A percentile compares a stretch with the other conserved stretches of the same genome.
These are phyloP conservation scores for Aphrophora alni DNA, from an alignment of 2,888 invertebrate species.

Conservation along the genomic window DNA sequence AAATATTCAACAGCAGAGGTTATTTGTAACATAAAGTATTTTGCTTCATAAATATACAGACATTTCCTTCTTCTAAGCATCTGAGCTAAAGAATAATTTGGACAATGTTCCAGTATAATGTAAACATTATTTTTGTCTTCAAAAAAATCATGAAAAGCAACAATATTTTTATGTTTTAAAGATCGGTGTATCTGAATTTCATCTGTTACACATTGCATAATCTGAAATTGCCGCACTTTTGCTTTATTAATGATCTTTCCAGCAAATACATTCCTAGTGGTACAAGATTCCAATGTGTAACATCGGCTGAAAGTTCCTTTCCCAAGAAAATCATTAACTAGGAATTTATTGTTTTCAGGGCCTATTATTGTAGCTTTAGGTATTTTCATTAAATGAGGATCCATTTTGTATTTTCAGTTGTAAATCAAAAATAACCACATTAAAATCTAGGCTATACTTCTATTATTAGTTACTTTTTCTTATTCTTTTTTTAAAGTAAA, in stretches of 20 bases:
- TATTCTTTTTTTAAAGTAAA: neutral
- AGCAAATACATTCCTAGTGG: constrained; percentile 8
- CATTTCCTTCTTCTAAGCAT: constrained; percentile 28
- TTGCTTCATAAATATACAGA: constrained; percentile 28
- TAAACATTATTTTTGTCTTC: constrained; percentile 29
- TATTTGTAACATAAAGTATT: constrained; percentile 38
- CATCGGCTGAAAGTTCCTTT: constrained; percentile 36
- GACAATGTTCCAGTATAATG: constrained; percentile 31
- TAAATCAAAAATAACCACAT: neutral
- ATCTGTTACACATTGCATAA: constrained; percentile 22
- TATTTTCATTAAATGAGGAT: neutral
- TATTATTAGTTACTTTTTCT: neutral
- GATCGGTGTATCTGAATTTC: constrained; percentile 33
- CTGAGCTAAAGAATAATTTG: constrained; percentile 31
- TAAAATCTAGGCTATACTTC: no score
- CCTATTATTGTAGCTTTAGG: neutral
- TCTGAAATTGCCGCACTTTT: constrained; percentile 14
- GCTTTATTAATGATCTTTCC: constrained; percentile 36
- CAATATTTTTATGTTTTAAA: constrained; percentile 34
- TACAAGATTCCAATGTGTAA: constrained; percentile 23
- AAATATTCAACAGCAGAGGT: constrained; percentile 32
- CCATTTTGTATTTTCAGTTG: neutral
- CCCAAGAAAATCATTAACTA: constrained; percentile 24
- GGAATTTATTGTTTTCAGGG: neutral
- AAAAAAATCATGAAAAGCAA: constrained; percentile 21